Conservation (phyloP, 2,113 vertebrate genomes). For the Channa argus region DNA sequence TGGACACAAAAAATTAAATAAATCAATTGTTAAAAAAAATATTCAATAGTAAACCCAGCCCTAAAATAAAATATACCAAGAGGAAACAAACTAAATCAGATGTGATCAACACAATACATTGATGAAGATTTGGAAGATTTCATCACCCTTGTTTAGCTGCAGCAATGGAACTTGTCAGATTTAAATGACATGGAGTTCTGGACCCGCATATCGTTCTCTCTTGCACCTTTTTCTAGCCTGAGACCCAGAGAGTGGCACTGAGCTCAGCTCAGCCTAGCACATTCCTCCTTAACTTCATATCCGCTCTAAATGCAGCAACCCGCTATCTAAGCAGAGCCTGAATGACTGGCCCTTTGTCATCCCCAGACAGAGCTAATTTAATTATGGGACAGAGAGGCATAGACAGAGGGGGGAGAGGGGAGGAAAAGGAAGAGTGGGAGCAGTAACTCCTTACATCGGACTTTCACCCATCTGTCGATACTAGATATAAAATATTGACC, state of each 20-base stretch:
- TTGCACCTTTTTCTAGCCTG: constrained; percentile 14
- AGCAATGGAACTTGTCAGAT: too few species aligned
- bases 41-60: too few species aligned
- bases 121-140: not conserved
- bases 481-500: constrained; percentile 77
- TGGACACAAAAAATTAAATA: not conserved
- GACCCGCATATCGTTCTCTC: constrained; percentile 12
- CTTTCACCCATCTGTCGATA: constrained; percentile 65
- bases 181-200: not conserved
- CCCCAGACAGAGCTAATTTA: constrained; percentile 73
- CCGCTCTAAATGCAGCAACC: constrained; percentile 65
- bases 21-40: not conserved
- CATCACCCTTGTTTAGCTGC: not conserved
- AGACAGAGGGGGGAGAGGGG: not conserved
- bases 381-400: constrained; percentile 58
- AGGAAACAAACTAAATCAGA: not conserved
- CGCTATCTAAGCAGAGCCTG: constrained; percentile 63
- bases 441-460: constrained; percentile 20
- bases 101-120: not conserved
- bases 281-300: constrained; percentile 80
- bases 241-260: constrained; percentile 21
- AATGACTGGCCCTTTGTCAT: constrained; percentile 78
- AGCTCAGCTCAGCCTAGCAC: constrained; percentile 41
- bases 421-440: constrained; percentile 6
- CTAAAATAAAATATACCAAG: not conserved